Evolutionary conservation across 2,797 vertebrate species (phyloP).

Genomic region (Bufotes viridis): DNA sequence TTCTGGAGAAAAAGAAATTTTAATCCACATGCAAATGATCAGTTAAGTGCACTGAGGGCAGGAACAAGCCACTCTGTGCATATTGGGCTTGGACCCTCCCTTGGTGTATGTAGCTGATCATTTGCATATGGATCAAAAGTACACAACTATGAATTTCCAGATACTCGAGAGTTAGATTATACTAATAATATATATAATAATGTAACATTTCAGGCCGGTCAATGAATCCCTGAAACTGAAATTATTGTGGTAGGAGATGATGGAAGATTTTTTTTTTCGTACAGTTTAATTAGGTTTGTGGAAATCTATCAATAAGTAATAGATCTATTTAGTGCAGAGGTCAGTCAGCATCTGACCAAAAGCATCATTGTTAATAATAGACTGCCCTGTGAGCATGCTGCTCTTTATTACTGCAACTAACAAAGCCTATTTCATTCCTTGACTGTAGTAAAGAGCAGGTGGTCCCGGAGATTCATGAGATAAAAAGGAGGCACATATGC

Average conservation of each 20-base stretch:
- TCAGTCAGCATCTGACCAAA: neutral
- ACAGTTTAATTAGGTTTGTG: neutral
- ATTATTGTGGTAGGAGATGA: neutral
- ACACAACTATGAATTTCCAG: too few species aligned
- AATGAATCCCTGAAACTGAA: neutral
- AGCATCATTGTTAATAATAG: neutral
- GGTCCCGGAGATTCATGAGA: slow-evolving; percentile 21
- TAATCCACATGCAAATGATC: too few species aligned
- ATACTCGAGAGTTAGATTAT: neutral
- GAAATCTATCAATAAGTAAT: neutral
- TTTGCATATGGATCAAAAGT: too few species aligned
- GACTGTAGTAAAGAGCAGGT: slow-evolving; percentile 26
- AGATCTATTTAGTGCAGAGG: neutral
- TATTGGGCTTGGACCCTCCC: too few species aligned
- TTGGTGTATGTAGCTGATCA: too few species aligned
- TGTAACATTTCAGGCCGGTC: neutral
- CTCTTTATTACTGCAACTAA: slow-evolving; percentile 17
- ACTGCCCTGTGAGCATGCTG: neutral
- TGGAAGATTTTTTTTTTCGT: neutral
- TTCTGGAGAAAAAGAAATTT: too few species aligned
- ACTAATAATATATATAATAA: too few species aligned
- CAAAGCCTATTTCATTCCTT: slow-evolving; percentile 28
- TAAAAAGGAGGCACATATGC: slow-evolving; percentile 35
- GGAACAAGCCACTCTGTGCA: too few species aligned
- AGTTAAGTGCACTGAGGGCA: too few species aligned